These are phyloP conservation scores for Macrotrachela quadricornifera DNA, from an alignment of 1,140 invertebrate species.

Conservation along the genomic window DNA sequence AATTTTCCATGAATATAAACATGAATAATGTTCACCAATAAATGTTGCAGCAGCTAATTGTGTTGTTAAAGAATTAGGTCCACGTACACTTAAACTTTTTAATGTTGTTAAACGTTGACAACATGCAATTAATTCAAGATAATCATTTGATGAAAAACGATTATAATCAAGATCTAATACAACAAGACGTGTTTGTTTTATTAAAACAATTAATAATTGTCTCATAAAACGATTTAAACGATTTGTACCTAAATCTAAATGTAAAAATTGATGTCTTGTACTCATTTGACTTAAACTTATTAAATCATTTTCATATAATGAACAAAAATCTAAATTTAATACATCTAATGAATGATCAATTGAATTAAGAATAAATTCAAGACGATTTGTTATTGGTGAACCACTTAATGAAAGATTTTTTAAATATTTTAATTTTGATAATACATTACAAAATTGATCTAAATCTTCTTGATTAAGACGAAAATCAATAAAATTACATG, in stretches of 20 bases:
- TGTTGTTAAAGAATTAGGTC: too few relatives aligned
- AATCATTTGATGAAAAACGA: conserved; percentile 5
- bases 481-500: conserved; percentile 7
- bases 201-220: conserved; percentile 1
- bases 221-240: not conserved
- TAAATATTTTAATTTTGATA: not conserved
- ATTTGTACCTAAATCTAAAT: conserved; percentile 7
- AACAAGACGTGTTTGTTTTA: not conserved
- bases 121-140: not conserved
- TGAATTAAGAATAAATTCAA: not conserved
- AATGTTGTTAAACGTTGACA: too few relatives aligned
- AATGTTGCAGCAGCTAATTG: too few relatives aligned
- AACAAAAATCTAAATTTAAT: conserved; percentile 3
- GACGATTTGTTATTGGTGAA: not conserved
- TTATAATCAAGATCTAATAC: conserved; percentile 7
- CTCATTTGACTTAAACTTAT: conserved; percentile 1
- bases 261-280: not conserved
- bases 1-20: too few relatives aligned
- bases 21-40: too few relatives aligned
- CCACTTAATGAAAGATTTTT: conserved; percentile 2
- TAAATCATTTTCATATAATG: not conserved
- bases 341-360: not conserved
- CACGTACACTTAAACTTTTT: too few relatives aligned
- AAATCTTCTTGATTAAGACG: not conserved
- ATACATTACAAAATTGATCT: not conserved